Evolutionary conservation across 2,888 invertebrate genomes (phyloP), one percentile per base, ranked within the genome.

Genomic region (Acrobeloides nanus): DNA sequence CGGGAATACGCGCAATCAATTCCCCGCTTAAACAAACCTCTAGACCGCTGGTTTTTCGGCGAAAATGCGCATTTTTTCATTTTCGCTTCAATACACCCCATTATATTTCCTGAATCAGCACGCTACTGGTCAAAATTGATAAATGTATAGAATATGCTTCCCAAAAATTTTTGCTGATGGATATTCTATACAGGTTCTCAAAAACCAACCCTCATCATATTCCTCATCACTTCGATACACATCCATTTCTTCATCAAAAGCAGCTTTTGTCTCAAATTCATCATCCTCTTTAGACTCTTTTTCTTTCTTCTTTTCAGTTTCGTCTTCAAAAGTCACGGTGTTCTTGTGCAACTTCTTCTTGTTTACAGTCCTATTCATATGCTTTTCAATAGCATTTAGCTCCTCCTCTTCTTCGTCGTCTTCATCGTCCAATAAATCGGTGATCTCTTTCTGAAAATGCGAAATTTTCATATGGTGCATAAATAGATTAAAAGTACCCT

Each of bases 371-470:
- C 49, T 29, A 6, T 46, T 38, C 48, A 66, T 53, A 39, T 67
- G 62, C 47, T 61, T 65, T 40, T 64, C 68, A 25, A 68, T 55
- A 6, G 61, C 64, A 38, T 52, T 55, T 72, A 83, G 83, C 69
- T 89, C 90, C 21, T 81, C 81, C 62, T 88, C 90, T 21, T 81
- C 81, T 61, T 88, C 88, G 75, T 87, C 89, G 51, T 83, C 82
- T 10, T 89, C 88, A 75, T 88, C 89, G 51, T 83, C 82, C n/a
- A 38, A 20, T n/a, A 43, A 20, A 1, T 34, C 24, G n/a, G 27
- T 29, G 23, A 48, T 25, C 27, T 47, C 5, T n/a, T 7, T 8
- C 12, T 26, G 27, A 17, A 21, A n/a, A 20, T 10, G 39, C 10
- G 20, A n/a, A n/a, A n/a, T n/a, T n/a, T 4, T 6, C 8, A 25